Evolutionary conservation across 2,888 invertebrate genomes (phyloP), one percentile per base, ranked within the genome.

Genomic region (Latrodectus hesperus): DNA sequence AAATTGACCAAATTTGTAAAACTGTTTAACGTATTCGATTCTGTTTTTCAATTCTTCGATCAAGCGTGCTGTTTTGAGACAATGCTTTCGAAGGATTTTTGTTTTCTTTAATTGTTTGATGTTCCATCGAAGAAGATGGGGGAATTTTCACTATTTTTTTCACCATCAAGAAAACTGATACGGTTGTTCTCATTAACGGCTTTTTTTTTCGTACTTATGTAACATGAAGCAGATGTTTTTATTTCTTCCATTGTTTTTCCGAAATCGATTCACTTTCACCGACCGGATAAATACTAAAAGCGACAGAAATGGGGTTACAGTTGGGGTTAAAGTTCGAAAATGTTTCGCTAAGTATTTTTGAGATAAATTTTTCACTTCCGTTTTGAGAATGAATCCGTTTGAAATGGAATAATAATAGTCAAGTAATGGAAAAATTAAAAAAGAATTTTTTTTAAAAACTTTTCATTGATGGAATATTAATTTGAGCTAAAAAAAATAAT

Each of bases 1-100:
- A 75, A 82, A 82, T 82, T 75, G 68, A 67, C 75, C 68, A 68
- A 49, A 82, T 38, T 38, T 38, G 68, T 49, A 82, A 75, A 82
- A 82, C 75, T 75, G 74, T 51, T 68, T 67, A 38, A 81, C 73
- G 73, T 73, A 60, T 49, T 73, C 73, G 51, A 70, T 51, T 26
- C 71, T 49, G 60, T 79, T 71, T 51, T 70, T 22, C n/a, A 65
- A 60, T 73, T 65, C 52, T 73, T 67, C 67, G 60, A 64, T 77
- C 22, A 78, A 52, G 9, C 71, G 64, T 72, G 64, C 22, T 17
- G 9, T 22, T 51, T 11, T 26, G 26, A 73, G 65, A 73, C 81
- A 81, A 81, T 81, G 81, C 26, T 14, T 67, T 4, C 5, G 55
- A 70, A 10, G 53, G n/a, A 70, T 53, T 22, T 22, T 38, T 38